Evolutionary conservation across 2,797 vertebrate genomes (phyloP).

Genomic region (Pagetopsis macropterus): DNA sequence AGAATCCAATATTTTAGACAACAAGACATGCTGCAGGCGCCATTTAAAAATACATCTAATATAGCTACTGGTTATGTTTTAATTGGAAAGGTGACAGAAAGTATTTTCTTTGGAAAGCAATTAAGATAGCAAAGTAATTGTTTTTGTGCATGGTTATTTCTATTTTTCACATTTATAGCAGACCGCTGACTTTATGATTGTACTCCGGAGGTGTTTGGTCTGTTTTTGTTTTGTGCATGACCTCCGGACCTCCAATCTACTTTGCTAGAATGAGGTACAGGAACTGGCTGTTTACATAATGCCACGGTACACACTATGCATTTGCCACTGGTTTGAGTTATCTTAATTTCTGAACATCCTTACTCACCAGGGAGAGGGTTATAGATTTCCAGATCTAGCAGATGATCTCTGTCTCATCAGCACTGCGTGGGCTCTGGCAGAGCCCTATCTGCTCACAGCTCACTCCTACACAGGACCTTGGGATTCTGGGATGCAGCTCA

Average conservation of each 20-base stretch:
- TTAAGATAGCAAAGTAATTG: slow-evolving; percentile 81
- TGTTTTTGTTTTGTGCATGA: slow-evolving; percentile 19
- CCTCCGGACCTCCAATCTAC: not conserved
- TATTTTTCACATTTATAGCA: slow-evolving; percentile 64
- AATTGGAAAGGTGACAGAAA: slow-evolving; percentile 84
- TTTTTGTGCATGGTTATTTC: slow-evolving; percentile 70
- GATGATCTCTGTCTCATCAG: slow-evolving; percentile 68
- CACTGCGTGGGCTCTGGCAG: slow-evolving; percentile 65
- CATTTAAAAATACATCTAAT: slow-evolving; percentile 79
- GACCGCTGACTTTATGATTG: slow-evolving; percentile 16
- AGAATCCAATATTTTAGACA: slow-evolving; percentile 71
- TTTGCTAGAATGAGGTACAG: not conserved
- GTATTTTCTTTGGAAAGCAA: slow-evolving; percentile 82
- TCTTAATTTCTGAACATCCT: slow-evolving; percentile 8
- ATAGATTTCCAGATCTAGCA: slow-evolving; percentile 65
- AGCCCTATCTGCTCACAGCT: slow-evolving; percentile 58
- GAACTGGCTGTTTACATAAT: slow-evolving; percentile 8
- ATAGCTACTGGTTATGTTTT: slow-evolving; percentile 79
- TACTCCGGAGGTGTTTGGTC: slow-evolving; percentile 20
- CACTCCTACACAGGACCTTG: slow-evolving; percentile 74
- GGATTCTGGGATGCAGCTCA: slow-evolving; percentile 53
- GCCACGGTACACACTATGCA: not conserved
- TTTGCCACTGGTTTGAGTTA: slow-evolving; percentile 18
- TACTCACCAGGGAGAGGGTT: slow-evolving; percentile 24
- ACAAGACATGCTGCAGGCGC: slow-evolving; percentile 71